Evolutionary conservation across 1,140 invertebrate genomes (phyloP), one percentile per base, ranked within the genome.

Genomic region (Augochlora pura): DNA sequence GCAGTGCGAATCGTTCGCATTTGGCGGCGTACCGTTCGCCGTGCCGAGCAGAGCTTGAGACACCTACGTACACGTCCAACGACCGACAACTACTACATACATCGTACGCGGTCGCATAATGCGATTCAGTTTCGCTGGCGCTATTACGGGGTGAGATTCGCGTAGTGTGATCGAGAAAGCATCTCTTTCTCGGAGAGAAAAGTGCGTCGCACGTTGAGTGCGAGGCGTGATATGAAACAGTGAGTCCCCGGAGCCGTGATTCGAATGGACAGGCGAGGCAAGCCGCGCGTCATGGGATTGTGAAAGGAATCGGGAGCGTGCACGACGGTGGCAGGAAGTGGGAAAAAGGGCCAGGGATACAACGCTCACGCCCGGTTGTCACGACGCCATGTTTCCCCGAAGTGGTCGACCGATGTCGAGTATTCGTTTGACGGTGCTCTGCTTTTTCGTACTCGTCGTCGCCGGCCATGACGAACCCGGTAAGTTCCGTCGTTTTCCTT

Each of bases 301-400:
- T 74, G 75, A 76, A 68, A 68, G 63, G 68, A 63, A 73, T 69
- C 64, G 49, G 52, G 62, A 62, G 49, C 65, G 78, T 39, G 32
- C 8, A 63, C 49, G 67, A 72, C 64, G 72, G 32, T 59, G 71
- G 52, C 74, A 82, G 76, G 62, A 82, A 82, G 76, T 73, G 64
- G 64, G 49, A 73, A 82, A 79, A 79, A 54, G 80, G 80, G 68
- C 80, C 63, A 71, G 76, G 74, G 68, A 79, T 73, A 82, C 64
- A 82, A 82, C 81, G 77, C 81, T 80, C 85, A 82, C 86, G 86
- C 87, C 89, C 88, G 89, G 88, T 87, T 90, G 88, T 89, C 89
- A 88, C 79, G 88, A 88, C 89, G 89, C 89, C 88, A 91, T 91
- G 90, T 89, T 88, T 82, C 78, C 72, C 84, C 84, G 81, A 86